Evolutionary conservation across 2,888 invertebrate species (phyloP), one percentile per base, ranked within the genome.

Genomic region (Orthonychiurus folsomi): DNA sequence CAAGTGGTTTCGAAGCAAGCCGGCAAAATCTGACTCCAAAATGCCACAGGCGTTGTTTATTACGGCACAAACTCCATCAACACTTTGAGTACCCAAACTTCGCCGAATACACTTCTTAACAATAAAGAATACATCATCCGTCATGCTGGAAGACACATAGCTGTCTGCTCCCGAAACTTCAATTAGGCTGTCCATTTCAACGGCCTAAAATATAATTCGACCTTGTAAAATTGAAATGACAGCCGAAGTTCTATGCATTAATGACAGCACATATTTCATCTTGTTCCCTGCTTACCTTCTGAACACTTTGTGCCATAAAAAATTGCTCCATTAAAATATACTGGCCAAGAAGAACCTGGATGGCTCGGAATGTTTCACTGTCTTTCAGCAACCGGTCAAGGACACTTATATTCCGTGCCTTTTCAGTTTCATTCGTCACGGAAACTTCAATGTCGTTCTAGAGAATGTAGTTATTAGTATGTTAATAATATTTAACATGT

Each of bases 101-200:
- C 97, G 86, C 70, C 93, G 90, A 59, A 96, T 88, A 73, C 94
- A 93, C 79, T 97, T 97, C 74, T 93, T 87, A 1, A 96, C 85
- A 70, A 99, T 93, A 77, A 93, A 99, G 79, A 97, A 97, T 0
- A 95, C 89, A 78, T 99, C 97, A 77, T 99, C 99, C 0, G 97
- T 89, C 81, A 99, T 87, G 71, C 92, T 94, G 1, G 94, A 93
- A 1, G 69, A 54, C 1, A 72, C 70, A 60, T 60, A 72, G 2
- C 37, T 78, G 59, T 70, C 72, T 58, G 69, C 68, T 69, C 86
- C 83, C 63, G 84, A 84, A 2, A 85, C 86, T n/a, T 82, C 78
- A 71, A 88, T 87, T 26, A 86, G 80, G 0, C 82, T 79, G 74
- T 93, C 91, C 81, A 93, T 81, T 63, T 84, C 83, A 59, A 93